A percentile compares a stretch with the other conserved stretches of the same genome.
Evolutionary conservation across 2,113 vertebrate genomes (phyloP).

Genomic region (Oreochromis niloticus): DNA sequence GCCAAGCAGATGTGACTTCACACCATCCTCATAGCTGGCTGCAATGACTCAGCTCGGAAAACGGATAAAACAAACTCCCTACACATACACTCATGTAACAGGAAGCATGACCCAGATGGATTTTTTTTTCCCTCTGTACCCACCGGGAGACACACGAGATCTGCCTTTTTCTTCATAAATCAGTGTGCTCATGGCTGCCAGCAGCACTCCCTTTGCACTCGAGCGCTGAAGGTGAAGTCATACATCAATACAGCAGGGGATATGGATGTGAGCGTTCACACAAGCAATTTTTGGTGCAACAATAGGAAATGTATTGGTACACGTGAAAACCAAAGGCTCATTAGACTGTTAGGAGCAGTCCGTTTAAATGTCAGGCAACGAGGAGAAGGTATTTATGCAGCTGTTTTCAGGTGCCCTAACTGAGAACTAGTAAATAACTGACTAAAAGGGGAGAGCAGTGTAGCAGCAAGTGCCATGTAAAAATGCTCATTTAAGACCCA

Average conservation of each 20-base stretch:
- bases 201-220: background rate
- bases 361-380: background rate
- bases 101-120: constrained; percentile 50
- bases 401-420: background rate
- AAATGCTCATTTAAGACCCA: background rate
- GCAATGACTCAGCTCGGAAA: constrained; percentile 60
- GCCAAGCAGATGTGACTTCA: constrained; percentile 50
- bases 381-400: background rate
- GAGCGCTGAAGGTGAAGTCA: constrained; percentile 36
- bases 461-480: background rate
- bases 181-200: constrained; percentile 23
- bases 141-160: constrained; percentile 21
- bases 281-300: background rate
- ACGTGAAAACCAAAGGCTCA: background rate
- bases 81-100: constrained; percentile 14
- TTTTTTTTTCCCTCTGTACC: background rate
- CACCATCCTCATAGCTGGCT: constrained; percentile 22
- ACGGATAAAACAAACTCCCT: constrained; percentile 19
- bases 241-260: constrained; percentile 34
- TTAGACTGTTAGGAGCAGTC: background rate
- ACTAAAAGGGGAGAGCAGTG: background rate
- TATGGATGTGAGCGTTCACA: background rate
- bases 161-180: constrained; percentile 42
- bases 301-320: background rate
- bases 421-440: background rate